Conservation (phyloP, 2,797 vertebrate genomes). For the Caiman crocodilus region DNA sequence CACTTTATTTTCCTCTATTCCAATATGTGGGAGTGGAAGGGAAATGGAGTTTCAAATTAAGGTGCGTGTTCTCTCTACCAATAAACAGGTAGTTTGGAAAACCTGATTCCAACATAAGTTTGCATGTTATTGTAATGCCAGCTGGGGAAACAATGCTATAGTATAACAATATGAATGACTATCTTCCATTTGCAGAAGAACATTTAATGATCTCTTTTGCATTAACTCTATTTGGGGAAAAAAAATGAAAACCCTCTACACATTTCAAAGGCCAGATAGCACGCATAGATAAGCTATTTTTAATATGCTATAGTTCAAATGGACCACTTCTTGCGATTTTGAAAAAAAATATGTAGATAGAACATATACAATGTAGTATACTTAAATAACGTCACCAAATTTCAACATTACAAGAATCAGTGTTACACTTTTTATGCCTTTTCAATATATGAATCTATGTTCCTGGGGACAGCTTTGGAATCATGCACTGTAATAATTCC, state of each 20-base stretch:
- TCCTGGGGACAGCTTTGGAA: conserved; percentile 33
- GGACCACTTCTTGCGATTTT: conserved; percentile 34
- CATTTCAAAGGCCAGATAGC: conserved; percentile 42
- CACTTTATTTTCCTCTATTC: neutral
- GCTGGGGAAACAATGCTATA: neutral
- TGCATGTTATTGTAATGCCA: conserved; percentile 31
- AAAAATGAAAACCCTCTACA: conserved; percentile 51
- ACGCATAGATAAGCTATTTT: conserved; percentile 58
- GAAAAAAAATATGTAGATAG: conserved; percentile 34
- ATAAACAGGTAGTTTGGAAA: conserved; percentile 42
- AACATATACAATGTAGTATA: neutral
- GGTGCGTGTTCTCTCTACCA: conserved; percentile 18
- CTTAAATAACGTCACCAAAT: conserved; percentile 13
- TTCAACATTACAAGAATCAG: conserved; percentile 34
- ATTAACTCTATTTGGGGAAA: conserved; percentile 34
- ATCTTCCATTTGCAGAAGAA: conserved; percentile 42
- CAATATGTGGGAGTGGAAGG: conserved; percentile 26
- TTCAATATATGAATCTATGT: conserved; percentile 28
- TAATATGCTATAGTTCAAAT: conserved; percentile 38
- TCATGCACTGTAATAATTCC: conserved; percentile 50
- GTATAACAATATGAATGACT: conserved; percentile 48
- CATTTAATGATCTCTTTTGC: conserved; percentile 51
- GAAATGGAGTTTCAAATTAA: conserved; percentile 8
- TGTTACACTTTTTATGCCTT: neutral
- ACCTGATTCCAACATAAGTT: conserved; percentile 50